A percentile compares a stretch with the other conserved stretches of the same genome.
Evolutionary conservation across 2,113 vertebrate species (phyloP).

Genomic region (Asarcornis scutulata): DNA sequence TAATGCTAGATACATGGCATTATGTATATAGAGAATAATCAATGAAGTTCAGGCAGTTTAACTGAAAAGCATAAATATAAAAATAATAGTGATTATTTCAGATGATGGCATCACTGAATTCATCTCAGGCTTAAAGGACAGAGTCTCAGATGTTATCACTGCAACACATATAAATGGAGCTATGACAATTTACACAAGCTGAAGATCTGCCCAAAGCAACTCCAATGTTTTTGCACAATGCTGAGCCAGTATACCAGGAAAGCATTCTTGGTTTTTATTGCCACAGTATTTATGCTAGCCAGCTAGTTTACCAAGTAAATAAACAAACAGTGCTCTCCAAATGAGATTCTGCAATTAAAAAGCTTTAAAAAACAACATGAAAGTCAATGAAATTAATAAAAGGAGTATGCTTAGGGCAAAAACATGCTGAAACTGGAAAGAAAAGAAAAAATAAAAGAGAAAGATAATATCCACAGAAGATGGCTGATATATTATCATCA

Average conservation of each 20-base stretch:
- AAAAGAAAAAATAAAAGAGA: not conserved
- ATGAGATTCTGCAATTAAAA: not conserved
- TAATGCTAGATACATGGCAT: not conserved
- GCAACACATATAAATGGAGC: not conserved
- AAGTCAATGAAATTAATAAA: conserved; percentile 56
- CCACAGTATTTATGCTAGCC: not conserved
- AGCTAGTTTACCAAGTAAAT: not conserved
- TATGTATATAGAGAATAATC: not conserved
- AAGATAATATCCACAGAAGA: not conserved
- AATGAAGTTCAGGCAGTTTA: not conserved
- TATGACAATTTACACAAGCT: not conserved
- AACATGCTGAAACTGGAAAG: not conserved
- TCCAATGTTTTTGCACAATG: not conserved
- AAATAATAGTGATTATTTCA: not conserved
- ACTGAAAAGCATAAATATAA: not conserved
- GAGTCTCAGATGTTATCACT: not conserved
- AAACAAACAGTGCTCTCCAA: not conserved
- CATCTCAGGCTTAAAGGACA: not conserved
- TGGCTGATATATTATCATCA: not conserved
- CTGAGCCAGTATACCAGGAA: not conserved
- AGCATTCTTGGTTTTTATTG: not conserved
- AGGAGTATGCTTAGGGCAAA: not conserved
- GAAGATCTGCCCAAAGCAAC: not conserved
- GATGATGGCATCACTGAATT: not conserved
- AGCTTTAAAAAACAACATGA: not conserved